Conservation (phyloP, 2,888 invertebrate species). For the Nesidiocoris tenuis region DNA sequence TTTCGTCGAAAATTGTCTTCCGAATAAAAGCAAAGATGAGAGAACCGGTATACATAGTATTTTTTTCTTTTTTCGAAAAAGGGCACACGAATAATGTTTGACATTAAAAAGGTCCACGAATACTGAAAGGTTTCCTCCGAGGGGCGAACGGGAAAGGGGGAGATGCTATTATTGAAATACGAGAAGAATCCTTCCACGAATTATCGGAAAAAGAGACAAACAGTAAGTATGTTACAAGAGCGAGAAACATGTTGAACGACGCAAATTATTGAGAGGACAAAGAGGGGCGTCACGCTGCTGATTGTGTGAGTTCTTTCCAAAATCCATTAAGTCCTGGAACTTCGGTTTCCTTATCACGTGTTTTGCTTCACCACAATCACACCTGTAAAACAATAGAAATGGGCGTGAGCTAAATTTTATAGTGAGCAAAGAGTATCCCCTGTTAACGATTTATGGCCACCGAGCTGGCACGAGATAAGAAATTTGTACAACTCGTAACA, state of each 20-base stretch:
- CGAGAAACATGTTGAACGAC: background rate
- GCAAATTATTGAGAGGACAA: constrained; percentile 36
- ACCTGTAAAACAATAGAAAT: constrained; percentile 26
- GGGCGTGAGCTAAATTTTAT: background rate
- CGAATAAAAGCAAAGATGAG: background rate
- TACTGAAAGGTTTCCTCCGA: background rate
- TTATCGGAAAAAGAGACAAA: background rate
- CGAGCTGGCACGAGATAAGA: too few species aligned
- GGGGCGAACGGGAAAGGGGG: background rate
- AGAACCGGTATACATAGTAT: background rate
- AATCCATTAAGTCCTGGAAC: constrained; percentile 11
- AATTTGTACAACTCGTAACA: too few species aligned
- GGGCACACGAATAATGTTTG: background rate
- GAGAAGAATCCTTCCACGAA: background rate
- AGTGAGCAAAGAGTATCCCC: too few species aligned
- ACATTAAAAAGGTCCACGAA: background rate
- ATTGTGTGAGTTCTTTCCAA: background rate
- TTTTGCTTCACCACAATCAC: constrained; percentile 84
- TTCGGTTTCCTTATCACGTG: constrained; percentile 49
- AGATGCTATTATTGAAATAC: background rate
- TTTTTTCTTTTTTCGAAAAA: background rate
- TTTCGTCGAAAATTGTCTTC: too few species aligned
- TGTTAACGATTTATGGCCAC: too few species aligned
- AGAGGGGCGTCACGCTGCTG: constrained; percentile 23
- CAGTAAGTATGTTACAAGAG: background rate